These are phyloP conservation scores for Globia sparganii DNA, from an alignment of 2,888 invertebrate species.

Conservation along the genomic window DNA sequence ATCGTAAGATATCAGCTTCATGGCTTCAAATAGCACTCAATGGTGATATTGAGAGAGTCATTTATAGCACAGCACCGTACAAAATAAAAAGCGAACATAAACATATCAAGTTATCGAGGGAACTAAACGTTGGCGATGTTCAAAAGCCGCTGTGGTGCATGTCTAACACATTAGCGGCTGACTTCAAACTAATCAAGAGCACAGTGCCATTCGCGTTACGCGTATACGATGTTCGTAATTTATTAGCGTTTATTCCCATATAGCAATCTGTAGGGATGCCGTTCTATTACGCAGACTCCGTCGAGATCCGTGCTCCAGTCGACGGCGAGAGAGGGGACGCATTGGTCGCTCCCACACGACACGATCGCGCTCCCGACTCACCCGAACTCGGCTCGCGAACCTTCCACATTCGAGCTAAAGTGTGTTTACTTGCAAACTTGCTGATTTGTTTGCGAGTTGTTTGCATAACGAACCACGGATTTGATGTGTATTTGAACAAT, in stretches of 20 bases:
- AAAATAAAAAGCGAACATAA: constrained; percentile 57
- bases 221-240: constrained; percentile 89
- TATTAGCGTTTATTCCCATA: constrained; percentile 90
- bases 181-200: constrained; percentile 90
- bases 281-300: constrained; percentile 90
- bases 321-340: constrained; percentile 82
- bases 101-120: constrained; percentile 42
- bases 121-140: constrained; percentile 53
- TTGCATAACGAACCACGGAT: constrained; percentile 73
- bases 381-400: constrained; percentile 73
- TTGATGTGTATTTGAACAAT: constrained; percentile 70
- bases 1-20: constrained; percentile 69
- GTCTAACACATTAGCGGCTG: constrained; percentile 85
- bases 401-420: constrained; percentile 70
- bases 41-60: constrained; percentile 57
- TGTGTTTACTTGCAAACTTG: constrained; percentile 77
- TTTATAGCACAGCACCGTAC: constrained; percentile 35
- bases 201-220: constrained; percentile 84
- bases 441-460: constrained; percentile 69
- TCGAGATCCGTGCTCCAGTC: constrained; percentile 88
- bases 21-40: constrained; percentile 66
- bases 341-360: constrained; percentile 79
- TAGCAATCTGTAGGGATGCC: constrained; percentile 89
- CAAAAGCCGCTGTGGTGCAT: constrained; percentile 68
- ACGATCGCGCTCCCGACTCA: constrained; percentile 70